Evolutionary conservation across 2,888 invertebrate species (phyloP), one percentile per base, ranked within the genome.

Genomic region (Agrotis exclamationis): DNA sequence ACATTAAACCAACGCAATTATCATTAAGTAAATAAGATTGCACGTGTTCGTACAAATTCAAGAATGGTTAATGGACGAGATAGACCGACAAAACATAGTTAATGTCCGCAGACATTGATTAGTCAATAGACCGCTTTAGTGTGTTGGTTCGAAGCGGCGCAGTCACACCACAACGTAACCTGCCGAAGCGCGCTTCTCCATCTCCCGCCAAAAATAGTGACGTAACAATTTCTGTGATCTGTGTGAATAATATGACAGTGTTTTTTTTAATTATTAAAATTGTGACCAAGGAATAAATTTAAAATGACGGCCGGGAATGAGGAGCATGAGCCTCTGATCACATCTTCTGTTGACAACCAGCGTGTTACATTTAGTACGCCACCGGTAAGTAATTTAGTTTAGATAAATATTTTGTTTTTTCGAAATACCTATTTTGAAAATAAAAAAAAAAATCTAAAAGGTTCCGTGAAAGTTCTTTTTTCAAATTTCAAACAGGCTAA

Each of bases 301-400:
- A 94, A 89, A 85, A 96, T 96, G 96, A 95, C 96, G 45, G 90
- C 88, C 57, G 96, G 95, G 28, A 91, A 85, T 28, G 96, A 96
- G 74, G 96, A 96, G 73, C 96, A 96, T 39, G 96, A 96, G 80
- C 95, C 96, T 11, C 90, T 96, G 60, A 94, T 96, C 82, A 91
- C 93, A 11, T 86, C 96, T 24, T 95, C 96, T 16, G 94, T 94
- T 50, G 96, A 96, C 63, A 93, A 95, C 63, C 95, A 96, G 77
- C 91, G 95, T 56, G 96, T 95, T 59, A 79, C 93, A 0, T 96
- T 90, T 83, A 94, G 82, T 81, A 92, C 96, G 18, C 95, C 96
- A 3, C 89, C 91, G 86, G 96, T 95, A 89, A 89, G 90, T 89
- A 28, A 18, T 13, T 44, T 5, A 0, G 5, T 24, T 39, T 13